Base-by-base conservation (phyloP, 2,888 invertebrate species). In the Trissoscelio sp. region DNA sequence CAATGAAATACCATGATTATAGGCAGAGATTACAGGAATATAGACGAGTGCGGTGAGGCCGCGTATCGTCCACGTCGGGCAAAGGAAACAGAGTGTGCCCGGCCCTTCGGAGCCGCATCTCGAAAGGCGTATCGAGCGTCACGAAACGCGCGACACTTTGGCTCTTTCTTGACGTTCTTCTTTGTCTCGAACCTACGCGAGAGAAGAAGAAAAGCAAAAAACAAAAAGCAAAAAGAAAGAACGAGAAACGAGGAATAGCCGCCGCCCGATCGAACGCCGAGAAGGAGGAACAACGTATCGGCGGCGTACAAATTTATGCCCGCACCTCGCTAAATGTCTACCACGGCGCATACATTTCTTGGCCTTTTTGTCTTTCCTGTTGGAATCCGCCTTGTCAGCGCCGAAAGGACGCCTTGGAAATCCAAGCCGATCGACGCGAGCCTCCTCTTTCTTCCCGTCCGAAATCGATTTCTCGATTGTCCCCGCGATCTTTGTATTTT, bases 251-350 rank as follows among this genome's bases (percentile, higher is more conserved):
- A 77, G 64, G 75, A 62, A 77, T 22, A 53, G 74, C 77, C 69
- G 66, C 77, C 79, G 64, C 80, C 69, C 81, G 81, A 81, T 81
- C 72, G 81, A 75, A 39, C 74, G 42, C 39, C 55, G 42, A 58
- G 80, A 70, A 78, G 69, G 64, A 73, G 81, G 70, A 81, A 80
- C 78, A 82, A 81, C 83, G 86, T 86, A 87, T 87, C 84, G 86
- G 83, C 80, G 83, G 84, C 75, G 83, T 84, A 87, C 85, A 88
- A 88, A 88, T 88, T 88, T 88, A 88, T 88, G 86, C 87, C 84
- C 85, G 83, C 85, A 86, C 83, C 83, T 86, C 83, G 86, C 85
- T 87, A 88, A 87, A 88, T 85, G 86, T 87, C 85, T 80, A 74
- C 82, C 80, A 72, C 81, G 83, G 83, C 72, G 85, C 83, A 86